phyloP scores from a whole-genome alignment of 1,140 invertebrate genomes.

The Drosophila lini region DNA sequence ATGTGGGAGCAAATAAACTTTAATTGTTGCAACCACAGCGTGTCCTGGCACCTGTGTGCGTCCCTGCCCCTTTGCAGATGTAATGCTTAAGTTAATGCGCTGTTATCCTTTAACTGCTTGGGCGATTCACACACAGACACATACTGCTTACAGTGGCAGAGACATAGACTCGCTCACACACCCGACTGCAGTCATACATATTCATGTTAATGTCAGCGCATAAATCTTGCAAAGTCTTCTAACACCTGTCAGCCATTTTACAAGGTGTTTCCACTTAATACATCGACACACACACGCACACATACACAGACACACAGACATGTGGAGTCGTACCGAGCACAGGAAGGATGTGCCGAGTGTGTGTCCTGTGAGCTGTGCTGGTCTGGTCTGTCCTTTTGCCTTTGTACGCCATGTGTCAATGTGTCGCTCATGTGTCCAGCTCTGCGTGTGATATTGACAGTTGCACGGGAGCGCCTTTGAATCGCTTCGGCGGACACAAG shows the following conservation, averaged over 20 bases:
- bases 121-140: slow-evolving; percentile 47
- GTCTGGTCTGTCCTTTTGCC: slow-evolving; percentile 52
- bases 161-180: slow-evolving; percentile 3
- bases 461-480: slow-evolving; percentile 50
- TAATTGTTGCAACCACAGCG: slow-evolving; percentile 80
- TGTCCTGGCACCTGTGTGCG: slow-evolving; percentile 70
- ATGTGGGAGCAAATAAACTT: slow-evolving; percentile 78
- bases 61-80: slow-evolving; percentile 51
- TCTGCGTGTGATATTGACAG: slow-evolving; percentile 80
- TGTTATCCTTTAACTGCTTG: slow-evolving; percentile 82
- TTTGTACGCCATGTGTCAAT: slow-evolving; percentile 81
- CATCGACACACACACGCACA: slow-evolving; percentile 51
- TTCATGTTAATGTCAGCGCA: slow-evolving; percentile 82
- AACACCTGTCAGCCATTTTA: slow-evolving; percentile 83
- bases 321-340: not conserved
- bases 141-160: slow-evolving; percentile 5
- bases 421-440: slow-evolving; percentile 79
- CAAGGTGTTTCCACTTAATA: slow-evolving; percentile 83
- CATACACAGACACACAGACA: slow-evolving; percentile 7
- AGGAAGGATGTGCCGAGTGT: slow-evolving; percentile 31
- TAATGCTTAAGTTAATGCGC: slow-evolving; percentile 82
- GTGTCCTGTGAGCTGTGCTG: slow-evolving; percentile 19
- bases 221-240: slow-evolving; percentile 83
- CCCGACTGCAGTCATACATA: slow-evolving; percentile 68
- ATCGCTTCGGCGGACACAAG: slow-evolving; percentile 30